Evolutionary conservation across 2,888 invertebrate species (phyloP), one percentile per base, ranked within the genome.

Genomic region (Iselma pallidipennis): DNA sequence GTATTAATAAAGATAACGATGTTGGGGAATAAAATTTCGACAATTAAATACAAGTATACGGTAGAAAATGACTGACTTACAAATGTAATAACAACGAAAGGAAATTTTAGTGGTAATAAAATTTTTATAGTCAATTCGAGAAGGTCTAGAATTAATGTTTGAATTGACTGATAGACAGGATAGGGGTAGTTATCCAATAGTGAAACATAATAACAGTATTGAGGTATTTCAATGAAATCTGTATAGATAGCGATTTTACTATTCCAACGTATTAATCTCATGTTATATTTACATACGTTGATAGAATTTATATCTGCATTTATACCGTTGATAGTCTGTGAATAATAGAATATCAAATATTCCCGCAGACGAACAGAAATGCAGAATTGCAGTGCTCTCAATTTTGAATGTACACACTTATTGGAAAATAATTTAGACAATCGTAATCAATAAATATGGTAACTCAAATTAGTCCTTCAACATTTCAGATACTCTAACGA

Each of bases 71-170:
- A 9, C 49, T 48, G 5, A 49, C 55, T 45, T 51, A 56, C 57
- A 55, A 53, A 54, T 23, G 49, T 50, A 54, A 55, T 54, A 55
- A 57, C 49, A 50, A 23, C 21, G 31, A 51, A 26, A 26, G 55
- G 48, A 58, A 51, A 50, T 54, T 45, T 58, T 58, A 58, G 58
- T 48, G 48, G 10, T 51, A 31, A 51, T 63, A 63, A 63, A 59
- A 63, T 28, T 48, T 59, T 63, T 63, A 59, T 55, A 59, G 52
- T 10, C 58, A 55, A 50, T 61, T 57, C 45, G 29, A 48, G 49
- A 57, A 57, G 54, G 49, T 54, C 55, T 50, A 49, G 57, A 49
- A 61, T 61, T 57, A 57, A 56, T 56, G 57, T 29, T 31, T 16
- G 29, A 31, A 21, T 19, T 51, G 5, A 51, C 16, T 12, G 10